A percentile compares a stretch with the other conserved stretches of the same genome.
phyloP scores from a whole-genome alignment of 2,888 invertebrate genomes.

The Lordiphosa andalusiaca region DNA sequence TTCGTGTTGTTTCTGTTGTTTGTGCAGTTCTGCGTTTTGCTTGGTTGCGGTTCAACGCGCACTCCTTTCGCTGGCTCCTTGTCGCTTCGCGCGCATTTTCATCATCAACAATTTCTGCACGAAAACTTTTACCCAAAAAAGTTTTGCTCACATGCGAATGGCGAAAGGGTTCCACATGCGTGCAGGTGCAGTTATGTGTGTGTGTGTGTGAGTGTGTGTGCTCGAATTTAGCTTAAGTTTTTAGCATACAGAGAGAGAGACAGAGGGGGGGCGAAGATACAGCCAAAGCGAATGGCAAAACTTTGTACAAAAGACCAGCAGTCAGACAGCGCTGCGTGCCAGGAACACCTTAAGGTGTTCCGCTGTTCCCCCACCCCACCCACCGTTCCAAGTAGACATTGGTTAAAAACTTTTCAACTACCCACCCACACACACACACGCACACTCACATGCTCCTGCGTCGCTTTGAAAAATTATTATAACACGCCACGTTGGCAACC shows the following conservation, averaged over 20 bases:
- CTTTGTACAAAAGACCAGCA: slow-evolving; percentile 72
- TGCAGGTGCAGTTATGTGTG: slow-evolving; percentile 61
- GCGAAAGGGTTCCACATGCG: slow-evolving; percentile 69
- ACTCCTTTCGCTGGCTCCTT: slow-evolving; percentile 9
- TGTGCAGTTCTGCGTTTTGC: slow-evolving; percentile 66
- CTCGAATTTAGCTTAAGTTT: slow-evolving; percentile 72
- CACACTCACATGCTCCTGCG: slow-evolving; percentile 33
- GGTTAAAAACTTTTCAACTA: slow-evolving; percentile 71
- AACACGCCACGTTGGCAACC: slow-evolving; percentile 73
- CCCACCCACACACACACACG: slow-evolving; percentile 32
- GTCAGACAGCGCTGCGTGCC: slow-evolving; percentile 71
- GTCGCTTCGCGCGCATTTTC: slow-evolving; percentile 54
- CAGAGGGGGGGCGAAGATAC: background rate
- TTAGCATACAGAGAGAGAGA: slow-evolving; percentile 57
- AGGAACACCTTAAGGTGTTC: slow-evolving; percentile 62
- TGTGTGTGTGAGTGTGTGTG: slow-evolving; percentile 20
- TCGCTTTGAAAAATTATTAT: slow-evolving; percentile 67
- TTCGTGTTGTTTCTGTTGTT: slow-evolving; percentile 46
- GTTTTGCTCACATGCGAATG: slow-evolving; percentile 64
- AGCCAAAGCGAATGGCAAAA: slow-evolving; percentile 37
- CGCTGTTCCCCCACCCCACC: no score
- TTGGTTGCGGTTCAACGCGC: slow-evolving; percentile 69
- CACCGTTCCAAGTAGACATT: slow-evolving; percentile 66
- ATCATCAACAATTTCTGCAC: slow-evolving; percentile 68
- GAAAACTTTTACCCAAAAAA: slow-evolving; percentile 65